Base-by-base conservation (phyloP, 2,888 invertebrate species). In the Patella pellucida region DNA sequence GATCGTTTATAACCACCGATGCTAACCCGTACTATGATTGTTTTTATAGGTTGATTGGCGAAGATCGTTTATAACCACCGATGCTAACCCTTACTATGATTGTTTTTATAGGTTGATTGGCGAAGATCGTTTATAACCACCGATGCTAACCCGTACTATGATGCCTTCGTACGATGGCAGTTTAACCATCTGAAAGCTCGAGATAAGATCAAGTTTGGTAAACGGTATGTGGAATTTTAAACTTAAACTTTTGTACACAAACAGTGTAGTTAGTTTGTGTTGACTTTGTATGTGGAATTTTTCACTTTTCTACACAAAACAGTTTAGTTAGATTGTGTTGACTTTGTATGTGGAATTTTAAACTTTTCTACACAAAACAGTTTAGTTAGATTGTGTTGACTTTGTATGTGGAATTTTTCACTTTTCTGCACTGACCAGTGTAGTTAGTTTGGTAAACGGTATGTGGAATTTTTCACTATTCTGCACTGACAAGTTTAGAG, bases 1-100 rank as follows among this genome's bases (percentile, higher is more conserved):
- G 99, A 73, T 95, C 95, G n/a, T 99, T 99, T 89, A 96, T 99
- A 99, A n/a, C 99, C 2, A 99, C 99, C 0, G 98, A 99, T 92
- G 96, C 94, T 0, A 99, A 99, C 92, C 97, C 97, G 0, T 99
- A 96, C 91, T 99, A 95, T 27, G 27, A 70, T 71, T 68, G 52
- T 11, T 73, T 68, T 86, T 89, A 52, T 91, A 97, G 96, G 94
- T 97, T 81, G 99, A n/a, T 92, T 99, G 99, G 99, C 94, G 99
- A 67, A 93, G 99, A 73, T 95, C 95, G n/a, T 99, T 99, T 89
- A 96, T 99, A 80, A n/a, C 99, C 2, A 99, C 99, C 0, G 98
- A 99, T 92, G 96, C 94, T 0, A 99, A 99, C 92, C 97, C 97
- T 0, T 99, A 96, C 91, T 99, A 95, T 27, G 27, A 70, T 71